phyloP scores from a whole-genome alignment of 1,140 invertebrate species.

The Myzus persicae region DNA sequence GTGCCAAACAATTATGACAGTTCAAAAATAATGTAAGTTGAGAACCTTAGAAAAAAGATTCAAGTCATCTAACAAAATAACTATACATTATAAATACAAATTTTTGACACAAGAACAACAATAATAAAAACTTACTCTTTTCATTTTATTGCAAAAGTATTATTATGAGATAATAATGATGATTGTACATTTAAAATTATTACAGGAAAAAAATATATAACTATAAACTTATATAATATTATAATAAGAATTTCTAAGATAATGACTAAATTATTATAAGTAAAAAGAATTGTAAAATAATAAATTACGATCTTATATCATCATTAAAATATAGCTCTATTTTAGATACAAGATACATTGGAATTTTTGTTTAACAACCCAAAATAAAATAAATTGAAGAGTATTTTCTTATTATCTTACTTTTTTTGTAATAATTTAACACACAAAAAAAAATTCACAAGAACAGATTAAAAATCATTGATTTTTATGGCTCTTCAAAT shows the following conservation, averaged over 20 bases:
- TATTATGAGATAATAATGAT: slow-evolving; percentile 16
- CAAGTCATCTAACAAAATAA: background rate
- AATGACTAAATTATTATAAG: slow-evolving; percentile 36
- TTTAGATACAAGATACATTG: slow-evolving; percentile 18
- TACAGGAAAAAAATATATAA: background rate
- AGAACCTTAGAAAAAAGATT: background rate
- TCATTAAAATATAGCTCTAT: slow-evolving; percentile 23
- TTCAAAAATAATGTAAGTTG: slow-evolving; percentile 43
- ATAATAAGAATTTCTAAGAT: slow-evolving; percentile 22
- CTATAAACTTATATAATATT: background rate
- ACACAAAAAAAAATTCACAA: slow-evolving; percentile 47
- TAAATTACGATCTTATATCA: slow-evolving; percentile 14
- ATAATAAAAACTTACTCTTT: background rate
- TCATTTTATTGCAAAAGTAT: slow-evolving; percentile 40
- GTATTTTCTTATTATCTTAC: background rate
- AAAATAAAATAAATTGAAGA: slow-evolving; percentile 13
- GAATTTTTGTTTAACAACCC: background rate
- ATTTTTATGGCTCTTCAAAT: slow-evolving; percentile 35
- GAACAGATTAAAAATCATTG: background rate
- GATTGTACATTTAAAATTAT: slow-evolving; percentile 31
- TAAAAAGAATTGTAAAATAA: slow-evolving; percentile 11
- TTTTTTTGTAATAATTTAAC: background rate
- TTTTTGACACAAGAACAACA: background rate
- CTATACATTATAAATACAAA: background rate
- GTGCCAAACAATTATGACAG: slow-evolving; percentile 36